These are phyloP conservation scores for Prostheceraeus crozeri DNA, from an alignment of 2,888 invertebrate species.

Conservation along the genomic window DNA sequence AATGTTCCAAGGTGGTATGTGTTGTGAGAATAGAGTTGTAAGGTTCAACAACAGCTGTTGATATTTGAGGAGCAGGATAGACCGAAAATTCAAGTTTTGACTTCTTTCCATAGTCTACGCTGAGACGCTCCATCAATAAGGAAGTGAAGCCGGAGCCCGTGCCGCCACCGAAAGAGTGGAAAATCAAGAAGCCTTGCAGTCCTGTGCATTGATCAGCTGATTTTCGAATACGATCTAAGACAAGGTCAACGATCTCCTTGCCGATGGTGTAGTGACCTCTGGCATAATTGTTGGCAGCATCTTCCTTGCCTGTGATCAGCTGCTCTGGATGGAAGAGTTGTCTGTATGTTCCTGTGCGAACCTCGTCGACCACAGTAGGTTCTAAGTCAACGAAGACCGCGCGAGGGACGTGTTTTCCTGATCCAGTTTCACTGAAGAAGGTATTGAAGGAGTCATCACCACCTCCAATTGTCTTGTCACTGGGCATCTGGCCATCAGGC, in stretches of 20 bases:
- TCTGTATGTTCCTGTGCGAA: constrained; percentile 45
- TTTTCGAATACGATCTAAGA: constrained; percentile 67
- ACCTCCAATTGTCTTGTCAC: constrained; percentile 65
- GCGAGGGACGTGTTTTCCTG: constrained; percentile 87
- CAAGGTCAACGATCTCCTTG: constrained; percentile 67
- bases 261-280: constrained; percentile 66
- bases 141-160: constrained; percentile 48
- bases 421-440: constrained; percentile 68
- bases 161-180: constrained; percentile 54
- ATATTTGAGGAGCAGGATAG: constrained; percentile 50
- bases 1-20: constrained; percentile 83
- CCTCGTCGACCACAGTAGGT: constrained; percentile 76
- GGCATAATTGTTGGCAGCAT: constrained; percentile 65
- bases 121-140: constrained; percentile 64
- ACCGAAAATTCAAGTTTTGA: constrained; percentile 54
- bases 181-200: constrained; percentile 61
- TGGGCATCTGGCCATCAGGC: constrained; percentile 60
- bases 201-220: constrained; percentile 70
- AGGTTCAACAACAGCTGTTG: constrained; percentile 44
- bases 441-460: constrained; percentile 78
- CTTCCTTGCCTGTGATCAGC: constrained; percentile 65
- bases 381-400: constrained; percentile 84
- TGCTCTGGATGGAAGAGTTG: constrained; percentile 49
- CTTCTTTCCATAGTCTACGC: constrained; percentile 61
- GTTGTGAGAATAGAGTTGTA: constrained; percentile 90